Percentiles rank a stretch among this genome's conserved stretches.
These are phyloP conservation scores for Scolopax rusticola DNA, from an alignment of 2,797 vertebrate species.

Conservation along the genomic window DNA sequence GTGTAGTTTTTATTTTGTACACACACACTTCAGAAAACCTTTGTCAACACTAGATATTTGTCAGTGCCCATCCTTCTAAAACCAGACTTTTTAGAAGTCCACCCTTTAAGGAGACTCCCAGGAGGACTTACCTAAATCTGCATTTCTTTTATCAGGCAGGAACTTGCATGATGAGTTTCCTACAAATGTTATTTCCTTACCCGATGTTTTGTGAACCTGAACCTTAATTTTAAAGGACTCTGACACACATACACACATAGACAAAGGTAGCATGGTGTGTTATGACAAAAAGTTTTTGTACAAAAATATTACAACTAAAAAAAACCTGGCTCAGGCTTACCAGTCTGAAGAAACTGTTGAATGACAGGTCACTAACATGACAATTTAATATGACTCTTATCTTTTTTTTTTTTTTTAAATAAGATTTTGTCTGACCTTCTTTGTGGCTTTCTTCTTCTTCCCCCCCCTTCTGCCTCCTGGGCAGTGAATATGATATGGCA, in stretches of 20 bases:
- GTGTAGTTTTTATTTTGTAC: not conserved
- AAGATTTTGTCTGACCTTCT: not conserved
- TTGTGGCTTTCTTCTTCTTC: not conserved
- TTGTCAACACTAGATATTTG: not conserved
- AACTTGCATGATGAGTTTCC: not conserved
- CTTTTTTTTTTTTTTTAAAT: not conserved
- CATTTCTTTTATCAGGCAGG: not conserved
- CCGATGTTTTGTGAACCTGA: not conserved
- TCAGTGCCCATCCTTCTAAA: not conserved
- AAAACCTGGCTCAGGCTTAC: not conserved
- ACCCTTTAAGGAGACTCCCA: not conserved
- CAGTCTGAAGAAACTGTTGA: not conserved
- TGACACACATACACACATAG: accelerated
- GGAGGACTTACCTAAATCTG: not conserved
- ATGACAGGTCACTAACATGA: not conserved
- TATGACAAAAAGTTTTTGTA: not conserved
- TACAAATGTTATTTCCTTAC: not conserved
- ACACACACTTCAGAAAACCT: not conserved
- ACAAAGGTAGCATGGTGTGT: not conserved
- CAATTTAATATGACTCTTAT: not conserved
- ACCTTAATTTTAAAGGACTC: not conserved
- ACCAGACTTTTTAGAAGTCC: not conserved
- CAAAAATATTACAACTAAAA: not conserved
- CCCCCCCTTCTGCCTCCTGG: not conserved
- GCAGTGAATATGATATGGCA: not conserved